These are phyloP conservation scores for Gnatocerus cornutus DNA, from an alignment of 2,888 invertebrate genomes.

Conservation along the genomic window DNA sequence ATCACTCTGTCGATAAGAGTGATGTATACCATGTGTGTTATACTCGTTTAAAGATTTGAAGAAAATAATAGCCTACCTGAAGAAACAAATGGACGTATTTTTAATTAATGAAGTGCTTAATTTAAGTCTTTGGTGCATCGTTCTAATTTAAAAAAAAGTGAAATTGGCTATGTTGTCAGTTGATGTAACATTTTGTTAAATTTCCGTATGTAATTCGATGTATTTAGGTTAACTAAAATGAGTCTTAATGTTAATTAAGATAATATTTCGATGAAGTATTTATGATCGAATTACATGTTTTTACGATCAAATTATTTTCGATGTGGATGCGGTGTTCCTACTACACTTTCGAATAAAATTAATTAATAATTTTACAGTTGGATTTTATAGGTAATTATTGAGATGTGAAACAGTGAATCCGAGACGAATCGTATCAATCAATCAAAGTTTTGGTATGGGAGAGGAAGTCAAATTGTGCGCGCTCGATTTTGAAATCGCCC, in stretches of 20 bases:
- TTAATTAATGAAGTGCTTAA: neutral
- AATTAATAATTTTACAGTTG: constrained; percentile 31
- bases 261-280: constrained; percentile 32
- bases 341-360: constrained; percentile 24
- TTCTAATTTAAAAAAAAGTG: constrained; percentile 23
- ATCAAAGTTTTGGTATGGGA: constrained; percentile 33
- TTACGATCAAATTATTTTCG: constrained; percentile 37
- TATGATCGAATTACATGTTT: constrained; percentile 34
- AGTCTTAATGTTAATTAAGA: constrained; percentile 40
- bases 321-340: constrained; percentile 11
- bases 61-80: constrained; percentile 7
- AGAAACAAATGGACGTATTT: constrained; percentile 9
- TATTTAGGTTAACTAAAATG: constrained; percentile 46
- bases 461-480: constrained; percentile 35
- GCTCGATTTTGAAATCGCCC: constrained; percentile 55
- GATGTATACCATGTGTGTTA: constrained; percentile 14
- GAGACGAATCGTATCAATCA: constrained; percentile 13
- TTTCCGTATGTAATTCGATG: constrained; percentile 40
- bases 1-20: constrained; percentile 5
- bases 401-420: neutral
- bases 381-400: constrained; percentile 27
- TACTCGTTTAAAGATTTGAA: constrained; percentile 12
- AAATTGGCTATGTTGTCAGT: constrained; percentile 27
- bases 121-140: neutral
- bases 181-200: constrained; percentile 42